A percentile compares a stretch with the other conserved stretches of the same genome.
phyloP scores from a whole-genome alignment of 2,113 vertebrate species.

The Neogale vison region DNA sequence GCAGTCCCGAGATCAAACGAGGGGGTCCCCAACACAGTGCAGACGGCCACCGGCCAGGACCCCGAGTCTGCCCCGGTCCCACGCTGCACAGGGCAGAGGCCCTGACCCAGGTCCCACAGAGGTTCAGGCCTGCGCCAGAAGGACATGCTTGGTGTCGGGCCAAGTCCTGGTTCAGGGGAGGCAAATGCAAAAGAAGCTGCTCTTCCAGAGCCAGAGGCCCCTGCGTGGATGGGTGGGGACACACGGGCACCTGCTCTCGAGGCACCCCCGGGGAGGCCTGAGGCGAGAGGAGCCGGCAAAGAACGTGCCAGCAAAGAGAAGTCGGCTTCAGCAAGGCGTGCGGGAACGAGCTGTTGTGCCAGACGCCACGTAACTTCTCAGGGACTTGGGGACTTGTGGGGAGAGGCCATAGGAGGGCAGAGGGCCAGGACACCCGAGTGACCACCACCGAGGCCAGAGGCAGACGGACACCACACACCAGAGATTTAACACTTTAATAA shows the following conservation, averaged over 20 bases:
- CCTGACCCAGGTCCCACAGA: accelerated
- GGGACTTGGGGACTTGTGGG: neutral
- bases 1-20: neutral
- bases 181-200: accelerated
- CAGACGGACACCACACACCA: neutral
- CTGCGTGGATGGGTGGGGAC: accelerated
- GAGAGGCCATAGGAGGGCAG: accelerated
- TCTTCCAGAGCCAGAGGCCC: neutral
- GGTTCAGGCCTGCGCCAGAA: accelerated
- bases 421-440: no score
- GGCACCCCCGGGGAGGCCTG: neutral
- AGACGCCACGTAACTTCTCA: neutral
- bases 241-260: no score
- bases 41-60: no score
- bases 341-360: accelerated
- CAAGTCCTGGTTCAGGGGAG: neutral
- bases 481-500: neutral
- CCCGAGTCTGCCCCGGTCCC: accelerated
- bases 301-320: neutral
- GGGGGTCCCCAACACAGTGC: accelerated
- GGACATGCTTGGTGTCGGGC: neutral
- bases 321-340: accelerated
- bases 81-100: neutral
- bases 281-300: neutral
- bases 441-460: neutral